phyloP scores from a whole-genome alignment of 2,113 vertebrate species.

The Nansenia antarctica region DNA sequence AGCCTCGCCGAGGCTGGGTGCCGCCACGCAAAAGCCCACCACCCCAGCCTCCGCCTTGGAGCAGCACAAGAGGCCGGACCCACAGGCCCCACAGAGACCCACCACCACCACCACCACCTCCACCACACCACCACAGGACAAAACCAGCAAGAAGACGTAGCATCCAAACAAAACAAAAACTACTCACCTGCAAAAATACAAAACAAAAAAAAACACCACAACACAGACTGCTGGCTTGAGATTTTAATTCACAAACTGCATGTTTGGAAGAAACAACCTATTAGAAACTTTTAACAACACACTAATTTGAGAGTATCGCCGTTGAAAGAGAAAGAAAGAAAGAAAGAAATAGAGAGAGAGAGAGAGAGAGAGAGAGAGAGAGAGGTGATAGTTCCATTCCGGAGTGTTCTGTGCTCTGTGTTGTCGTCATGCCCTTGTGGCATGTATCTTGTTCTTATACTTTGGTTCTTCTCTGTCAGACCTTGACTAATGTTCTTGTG shows the following conservation, averaged over 20 bases:
- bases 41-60: slow-evolving; percentile 21
- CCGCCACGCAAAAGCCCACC: not conserved
- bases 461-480: slow-evolving; percentile 15
- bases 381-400: slow-evolving; percentile 31
- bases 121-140: slow-evolving; percentile 69
- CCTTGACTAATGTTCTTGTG: slow-evolving; percentile 15
- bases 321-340: slow-evolving; percentile 1
- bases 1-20: not conserved
- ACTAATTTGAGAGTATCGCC: slow-evolving; percentile 31
- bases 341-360: not conserved
- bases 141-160: slow-evolving; percentile 83
- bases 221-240: slow-evolving; percentile 3
- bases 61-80: slow-evolving; percentile 65
- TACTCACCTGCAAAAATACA: too few species aligned
- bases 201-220: not conserved
- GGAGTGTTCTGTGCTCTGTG: slow-evolving; percentile 37
- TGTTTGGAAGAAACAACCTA: slow-evolving; percentile 32
- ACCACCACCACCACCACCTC: slow-evolving; percentile 34
- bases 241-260: slow-evolving; percentile 36
- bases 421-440: slow-evolving; percentile 16
- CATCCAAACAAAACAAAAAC: slow-evolving; percentile 41
- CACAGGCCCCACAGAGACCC: slow-evolving; percentile 64
- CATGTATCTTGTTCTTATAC: slow-evolving; percentile 25
- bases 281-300: not conserved
- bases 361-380: not conserved